Evolutionary conservation across 2,113 vertebrate genomes (phyloP).

Genomic region (Chamaea fasciata): DNA sequence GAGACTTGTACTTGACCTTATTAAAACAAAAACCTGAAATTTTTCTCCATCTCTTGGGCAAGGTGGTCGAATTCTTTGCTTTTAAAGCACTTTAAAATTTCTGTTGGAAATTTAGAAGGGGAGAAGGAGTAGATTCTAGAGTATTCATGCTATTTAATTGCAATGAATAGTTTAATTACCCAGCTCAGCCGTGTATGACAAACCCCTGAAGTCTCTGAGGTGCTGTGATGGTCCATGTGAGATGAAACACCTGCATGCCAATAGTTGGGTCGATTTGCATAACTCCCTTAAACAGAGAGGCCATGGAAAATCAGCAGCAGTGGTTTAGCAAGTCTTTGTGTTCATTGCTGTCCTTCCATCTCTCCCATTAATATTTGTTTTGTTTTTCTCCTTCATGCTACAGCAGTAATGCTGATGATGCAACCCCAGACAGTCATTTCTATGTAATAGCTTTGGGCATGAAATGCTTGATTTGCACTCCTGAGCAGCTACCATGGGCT

Average conservation of each 20-base stretch:
- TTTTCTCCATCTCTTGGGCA: neutral
- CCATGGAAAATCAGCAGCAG: neutral
- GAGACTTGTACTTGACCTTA: neutral
- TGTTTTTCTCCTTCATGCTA: constrained; percentile 67
- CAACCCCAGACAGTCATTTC: constrained; percentile 53
- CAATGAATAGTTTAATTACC: constrained; percentile 46
- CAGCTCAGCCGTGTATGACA: neutral
- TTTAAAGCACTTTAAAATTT: neutral
- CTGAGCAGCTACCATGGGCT: neutral
- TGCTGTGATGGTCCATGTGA: neutral
- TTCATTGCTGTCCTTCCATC: constrained; percentile 25
- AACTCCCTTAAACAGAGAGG: neutral
- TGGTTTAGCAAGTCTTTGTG: neutral
- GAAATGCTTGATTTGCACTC: constrained; percentile 39
- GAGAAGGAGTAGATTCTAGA: neutral
- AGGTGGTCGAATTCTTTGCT: neutral
- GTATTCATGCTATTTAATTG: neutral
- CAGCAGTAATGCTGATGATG: constrained; percentile 61
- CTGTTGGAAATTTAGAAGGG: neutral
- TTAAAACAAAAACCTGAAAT: neutral
- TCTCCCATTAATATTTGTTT: constrained; percentile 43
- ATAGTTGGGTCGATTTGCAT: neutral
- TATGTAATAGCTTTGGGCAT: constrained; percentile 28
- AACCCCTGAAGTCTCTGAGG: neutral
- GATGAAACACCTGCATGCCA: constrained; percentile 25